Evolutionary conservation across 2,888 invertebrate genomes (phyloP).

Genomic region (Tyria jacobaeae): DNA sequence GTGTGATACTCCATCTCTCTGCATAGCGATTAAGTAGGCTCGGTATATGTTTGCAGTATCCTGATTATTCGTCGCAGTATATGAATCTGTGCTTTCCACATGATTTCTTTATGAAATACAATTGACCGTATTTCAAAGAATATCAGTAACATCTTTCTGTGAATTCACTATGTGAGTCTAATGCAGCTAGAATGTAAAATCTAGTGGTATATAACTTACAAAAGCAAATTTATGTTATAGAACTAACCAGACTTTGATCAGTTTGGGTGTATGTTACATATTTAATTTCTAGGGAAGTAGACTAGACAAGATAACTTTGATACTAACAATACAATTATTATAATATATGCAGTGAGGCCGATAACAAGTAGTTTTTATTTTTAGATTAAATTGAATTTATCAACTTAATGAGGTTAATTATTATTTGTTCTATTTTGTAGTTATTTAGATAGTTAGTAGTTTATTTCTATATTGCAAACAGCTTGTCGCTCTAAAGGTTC

Average conservation of each 20-base stretch:
- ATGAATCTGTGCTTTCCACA: not conserved
- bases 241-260: not conserved
- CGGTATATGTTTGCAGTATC: slow-evolving; percentile 11
- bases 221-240: not conserved
- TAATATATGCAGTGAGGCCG: not conserved
- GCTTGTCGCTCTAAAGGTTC: too few relatives aligned
- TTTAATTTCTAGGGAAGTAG: not conserved
- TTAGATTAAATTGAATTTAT: not conserved
- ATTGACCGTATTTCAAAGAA: not conserved
- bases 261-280: not conserved
- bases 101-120: not conserved
- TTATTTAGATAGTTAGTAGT: too few relatives aligned
- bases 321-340: not conserved
- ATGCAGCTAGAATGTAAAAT: not conserved
- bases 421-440: too few relatives aligned
- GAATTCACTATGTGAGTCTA: too few relatives aligned
- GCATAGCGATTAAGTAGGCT: slow-evolving; percentile 2
- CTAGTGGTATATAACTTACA: not conserved
- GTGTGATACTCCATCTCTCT: slow-evolving; percentile 27
- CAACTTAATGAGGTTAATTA: too few relatives aligned
- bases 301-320: too few relatives aligned
- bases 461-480: too few relatives aligned
- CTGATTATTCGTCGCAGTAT: not conserved
- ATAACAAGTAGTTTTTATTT: not conserved
- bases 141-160: not conserved